Conservation (phyloP, 2,888 invertebrate genomes). For the Phengaris arion region DNA sequence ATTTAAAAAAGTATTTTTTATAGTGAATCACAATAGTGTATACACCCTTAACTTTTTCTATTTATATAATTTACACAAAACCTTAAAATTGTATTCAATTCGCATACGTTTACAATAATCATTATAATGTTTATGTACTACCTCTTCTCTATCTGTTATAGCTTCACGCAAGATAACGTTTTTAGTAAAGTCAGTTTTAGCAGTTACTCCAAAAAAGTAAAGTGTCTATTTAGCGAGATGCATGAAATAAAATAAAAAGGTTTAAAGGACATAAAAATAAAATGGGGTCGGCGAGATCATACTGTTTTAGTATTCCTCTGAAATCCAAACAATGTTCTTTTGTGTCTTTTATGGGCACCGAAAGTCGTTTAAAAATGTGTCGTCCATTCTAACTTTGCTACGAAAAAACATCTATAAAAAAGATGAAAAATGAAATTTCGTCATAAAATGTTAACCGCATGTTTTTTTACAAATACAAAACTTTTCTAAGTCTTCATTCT, state of each 20-base stretch:
- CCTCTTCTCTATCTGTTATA: background rate
- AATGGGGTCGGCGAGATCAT: conserved; percentile 16
- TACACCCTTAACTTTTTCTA: too few relatives aligned
- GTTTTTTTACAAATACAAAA: background rate
- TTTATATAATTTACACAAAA: background rate
- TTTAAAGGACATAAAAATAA: conserved; percentile 6
- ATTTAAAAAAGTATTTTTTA: too few relatives aligned
- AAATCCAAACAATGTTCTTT: conserved; percentile 16
- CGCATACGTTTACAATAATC: too few relatives aligned
- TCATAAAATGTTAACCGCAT: background rate
- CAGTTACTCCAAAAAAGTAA: conserved; percentile 2
- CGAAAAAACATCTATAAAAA: background rate
- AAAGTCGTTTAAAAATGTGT: conserved; percentile 23
- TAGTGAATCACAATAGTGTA: too few relatives aligned
- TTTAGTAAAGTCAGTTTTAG: background rate
- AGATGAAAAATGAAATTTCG: background rate
- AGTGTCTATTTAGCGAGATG: background rate
- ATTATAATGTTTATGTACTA: background rate
- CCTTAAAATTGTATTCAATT: too few relatives aligned
- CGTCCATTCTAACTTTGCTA: conserved; percentile 14
- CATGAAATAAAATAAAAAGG: conserved; percentile 12
- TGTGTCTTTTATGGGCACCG: conserved; percentile 16
- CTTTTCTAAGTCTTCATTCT: background rate
- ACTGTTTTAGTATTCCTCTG: background rate
- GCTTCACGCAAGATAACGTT: background rate